Evolutionary conservation across 2,888 invertebrate species (phyloP).

Genomic region (Drosophila acutilabella): DNA sequence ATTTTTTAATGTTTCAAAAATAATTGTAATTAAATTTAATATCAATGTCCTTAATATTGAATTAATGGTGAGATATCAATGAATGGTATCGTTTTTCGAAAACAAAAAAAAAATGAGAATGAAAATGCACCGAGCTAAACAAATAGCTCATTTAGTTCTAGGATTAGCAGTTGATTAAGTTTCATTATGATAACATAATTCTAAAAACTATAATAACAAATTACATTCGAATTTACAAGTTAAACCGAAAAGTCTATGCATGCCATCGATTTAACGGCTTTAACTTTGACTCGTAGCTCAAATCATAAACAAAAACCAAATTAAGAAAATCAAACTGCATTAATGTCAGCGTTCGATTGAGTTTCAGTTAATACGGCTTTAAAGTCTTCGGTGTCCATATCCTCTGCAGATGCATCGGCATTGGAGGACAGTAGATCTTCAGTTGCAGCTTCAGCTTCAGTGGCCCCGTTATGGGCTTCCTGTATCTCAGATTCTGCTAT

Average conservation of each 20-base stretch:
- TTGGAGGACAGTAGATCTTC: not conserved
- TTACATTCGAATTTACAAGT: conserved; percentile 34
- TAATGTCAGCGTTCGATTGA: not conserved
- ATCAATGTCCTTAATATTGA: conserved; percentile 21
- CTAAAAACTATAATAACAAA: conserved; percentile 56
- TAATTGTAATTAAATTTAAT: conserved; percentile 28
- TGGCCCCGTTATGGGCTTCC: not conserved
- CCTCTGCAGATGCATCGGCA: not conserved
- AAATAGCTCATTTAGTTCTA: conserved; percentile 19
- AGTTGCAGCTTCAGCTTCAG: not conserved
- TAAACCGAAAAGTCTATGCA: not conserved
- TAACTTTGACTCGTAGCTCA: not conserved
- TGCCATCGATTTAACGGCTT: not conserved
- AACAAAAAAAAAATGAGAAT: conserved; percentile 27
- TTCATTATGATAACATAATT: conserved; percentile 6
- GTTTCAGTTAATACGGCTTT: not conserved
- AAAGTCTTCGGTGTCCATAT: not conserved
- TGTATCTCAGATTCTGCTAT: not conserved
- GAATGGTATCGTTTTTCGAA: conserved; percentile 8
- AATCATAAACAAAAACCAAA: not conserved
- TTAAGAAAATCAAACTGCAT: conserved; percentile 18
- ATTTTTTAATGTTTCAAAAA: conserved; percentile 19
- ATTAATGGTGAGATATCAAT: not conserved
- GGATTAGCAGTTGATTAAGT: not conserved
- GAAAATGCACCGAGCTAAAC: conserved; percentile 17